These are phyloP conservation scores for Peromyscus aztecus DNA, from an alignment of 2,797 vertebrate species.

Conservation along the genomic window DNA sequence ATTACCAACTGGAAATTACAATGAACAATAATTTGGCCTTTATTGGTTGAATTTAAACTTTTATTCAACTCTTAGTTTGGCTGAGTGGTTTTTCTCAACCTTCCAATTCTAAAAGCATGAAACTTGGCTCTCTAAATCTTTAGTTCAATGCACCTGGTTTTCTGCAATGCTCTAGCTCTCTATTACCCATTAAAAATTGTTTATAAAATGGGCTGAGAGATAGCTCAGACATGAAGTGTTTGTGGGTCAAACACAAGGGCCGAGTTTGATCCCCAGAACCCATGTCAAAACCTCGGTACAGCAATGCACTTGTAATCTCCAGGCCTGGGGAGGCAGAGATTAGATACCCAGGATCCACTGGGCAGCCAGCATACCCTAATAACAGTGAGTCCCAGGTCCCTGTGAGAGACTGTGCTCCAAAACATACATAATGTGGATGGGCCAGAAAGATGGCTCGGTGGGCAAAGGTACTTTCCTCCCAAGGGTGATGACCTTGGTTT, in stretches of 20 bases:
- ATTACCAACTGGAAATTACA: background rate
- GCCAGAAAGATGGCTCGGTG: background rate
- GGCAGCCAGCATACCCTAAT: background rate
- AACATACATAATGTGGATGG: background rate
- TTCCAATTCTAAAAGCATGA: slow-evolving; percentile 35
- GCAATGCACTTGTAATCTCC: background rate
- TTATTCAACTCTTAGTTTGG: background rate
- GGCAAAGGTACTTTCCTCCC: background rate
- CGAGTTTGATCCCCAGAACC: background rate
- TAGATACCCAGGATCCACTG: background rate
- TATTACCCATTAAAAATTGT: background rate
- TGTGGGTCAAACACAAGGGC: background rate
- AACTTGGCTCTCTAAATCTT: background rate
- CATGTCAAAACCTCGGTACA: background rate
- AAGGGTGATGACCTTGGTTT: background rate
- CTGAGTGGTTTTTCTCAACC: background rate
- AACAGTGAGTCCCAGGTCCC: background rate
- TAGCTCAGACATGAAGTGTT: background rate
- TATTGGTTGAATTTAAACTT: slow-evolving; percentile 18
- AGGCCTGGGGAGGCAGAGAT: background rate
- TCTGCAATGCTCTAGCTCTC: background rate
- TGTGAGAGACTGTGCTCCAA: background rate
- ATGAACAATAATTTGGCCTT: background rate
- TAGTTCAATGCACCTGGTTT: background rate
- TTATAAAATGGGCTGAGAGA: background rate